Base-by-base conservation (phyloP, 2,888 invertebrate species). In the Leptinotarsa rubiginosa region DNA sequence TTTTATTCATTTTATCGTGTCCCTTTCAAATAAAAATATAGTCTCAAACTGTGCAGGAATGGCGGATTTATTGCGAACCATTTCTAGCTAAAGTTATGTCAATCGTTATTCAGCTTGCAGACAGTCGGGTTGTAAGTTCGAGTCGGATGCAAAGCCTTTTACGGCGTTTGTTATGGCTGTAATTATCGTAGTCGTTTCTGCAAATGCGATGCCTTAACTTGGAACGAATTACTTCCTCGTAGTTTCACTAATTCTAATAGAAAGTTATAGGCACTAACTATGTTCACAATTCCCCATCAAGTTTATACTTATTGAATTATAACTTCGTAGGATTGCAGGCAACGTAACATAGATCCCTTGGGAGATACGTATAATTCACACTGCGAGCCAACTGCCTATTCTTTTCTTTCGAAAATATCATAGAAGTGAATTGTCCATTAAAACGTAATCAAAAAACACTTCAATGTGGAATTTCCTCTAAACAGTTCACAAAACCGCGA, bases 21-120 rank as follows among this genome's bases (percentile, higher is more conserved):
- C 62, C 56, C 56, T 20, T 56, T 56, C 41, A 62, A 62, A 62
- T 41, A 62, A 31, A 41, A 62, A 5, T 20, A 62, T 31, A 25
- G 2, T 0, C 31, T 62, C 62, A 62, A 31, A 31, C 62, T 3
- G 31, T 41, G n/a, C 62, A 12, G 62, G 62, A 62, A 62, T 62
- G 62, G 65, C 54, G 65, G 70, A 71, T 71, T 71, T 65, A 71
- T 71, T 25, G 70, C 41, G 49, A 50, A 54, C 65, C 65, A 71
- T 65, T 41, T 54, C 47, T 18, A 54, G 41, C 41, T 67, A 65
- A 70, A 70, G 68, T 74, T 74, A 74, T 74, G 65, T 70, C 74
- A 74, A 71, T 74, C 74, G 71, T 74, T 74, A 74, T 74, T 71
- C 71, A 68, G 74, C 68, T 67, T 71, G 74, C 70, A 70, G 68